Conservation (phyloP, 2,888 invertebrate genomes). For the Prosopocoilus inquinatus region DNA sequence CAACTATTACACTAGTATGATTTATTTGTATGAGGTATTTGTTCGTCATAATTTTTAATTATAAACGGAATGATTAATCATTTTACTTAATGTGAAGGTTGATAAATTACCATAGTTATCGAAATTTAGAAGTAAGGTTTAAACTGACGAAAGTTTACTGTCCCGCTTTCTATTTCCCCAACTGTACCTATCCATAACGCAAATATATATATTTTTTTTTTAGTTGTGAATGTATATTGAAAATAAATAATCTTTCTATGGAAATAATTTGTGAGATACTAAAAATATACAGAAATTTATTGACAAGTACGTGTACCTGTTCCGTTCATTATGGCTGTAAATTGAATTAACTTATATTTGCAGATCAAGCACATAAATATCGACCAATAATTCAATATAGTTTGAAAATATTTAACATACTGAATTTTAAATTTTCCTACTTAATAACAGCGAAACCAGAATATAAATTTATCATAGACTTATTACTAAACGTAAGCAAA, state of each 20-base stretch:
- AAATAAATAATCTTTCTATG: conserved; percentile 19
- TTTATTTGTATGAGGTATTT: too few relatives aligned
- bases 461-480: conserved; percentile 36
- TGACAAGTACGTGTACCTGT: conserved; percentile 1
- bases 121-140: too few relatives aligned
- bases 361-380: conserved; percentile 5
- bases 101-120: too few relatives aligned
- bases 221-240: conserved; percentile 39
- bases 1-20: too few relatives aligned
- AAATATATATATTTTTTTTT: conserved; percentile 24
- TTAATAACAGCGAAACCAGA: conserved; percentile 34
- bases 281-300: conserved; percentile 1
- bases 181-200: too few relatives aligned
- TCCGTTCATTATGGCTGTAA: too few relatives aligned
- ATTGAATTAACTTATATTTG: too few relatives aligned
- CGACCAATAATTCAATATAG: conserved; percentile 17
- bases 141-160: too few relatives aligned
- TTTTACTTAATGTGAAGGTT: too few relatives aligned
- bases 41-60: too few relatives aligned
- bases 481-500: conserved; percentile 22
- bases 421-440: conserved; percentile 36
- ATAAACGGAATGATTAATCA: too few relatives aligned
- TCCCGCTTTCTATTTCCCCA: too few relatives aligned
- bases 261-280: conserved; percentile 17
- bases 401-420: conserved; percentile 24